Conservation (phyloP, 2,797 vertebrate genomes). For the Gadopsis marmoratus region DNA sequence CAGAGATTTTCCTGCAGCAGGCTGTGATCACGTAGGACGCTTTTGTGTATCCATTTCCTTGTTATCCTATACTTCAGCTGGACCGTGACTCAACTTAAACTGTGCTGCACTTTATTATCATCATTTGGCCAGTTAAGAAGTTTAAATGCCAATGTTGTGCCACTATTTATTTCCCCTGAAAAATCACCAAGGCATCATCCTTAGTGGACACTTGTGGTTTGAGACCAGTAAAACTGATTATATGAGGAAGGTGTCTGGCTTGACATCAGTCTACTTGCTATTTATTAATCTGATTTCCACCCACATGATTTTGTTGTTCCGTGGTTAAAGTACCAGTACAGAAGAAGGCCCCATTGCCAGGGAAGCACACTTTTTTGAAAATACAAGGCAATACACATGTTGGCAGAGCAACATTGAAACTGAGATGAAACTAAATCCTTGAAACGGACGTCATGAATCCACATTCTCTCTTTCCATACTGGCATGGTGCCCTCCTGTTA, state of each 20-base stretch:
- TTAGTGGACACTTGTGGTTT: no score
- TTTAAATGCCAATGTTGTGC: conserved; percentile 9
- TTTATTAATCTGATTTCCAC: conserved; percentile 5
- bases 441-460: not conserved
- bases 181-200: rapidly evolving
- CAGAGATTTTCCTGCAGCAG: conserved; percentile 47
- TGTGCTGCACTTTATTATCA: conserved; percentile 48
- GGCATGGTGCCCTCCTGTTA: not conserved
- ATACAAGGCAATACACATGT: conserved; percentile 1
- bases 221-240: not conserved
- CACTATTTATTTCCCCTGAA: not conserved
- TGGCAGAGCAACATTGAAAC: not conserved
- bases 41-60: not conserved
- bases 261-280: not conserved
- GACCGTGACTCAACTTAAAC: conserved; percentile 19
- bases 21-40: conserved; percentile 40
- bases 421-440: conserved; percentile 4
- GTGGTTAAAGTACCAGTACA: not conserved
- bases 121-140: conserved; percentile 15
- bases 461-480: not conserved
- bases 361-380: conserved; percentile 4
- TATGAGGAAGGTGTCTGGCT: not conserved
- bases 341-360: not conserved
- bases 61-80: not conserved
- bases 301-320: not conserved